Evolutionary conservation across 2,113 vertebrate genomes (phyloP), one percentile per base, ranked within the genome.

Genomic region (Triplophysa dalaica): DNA sequence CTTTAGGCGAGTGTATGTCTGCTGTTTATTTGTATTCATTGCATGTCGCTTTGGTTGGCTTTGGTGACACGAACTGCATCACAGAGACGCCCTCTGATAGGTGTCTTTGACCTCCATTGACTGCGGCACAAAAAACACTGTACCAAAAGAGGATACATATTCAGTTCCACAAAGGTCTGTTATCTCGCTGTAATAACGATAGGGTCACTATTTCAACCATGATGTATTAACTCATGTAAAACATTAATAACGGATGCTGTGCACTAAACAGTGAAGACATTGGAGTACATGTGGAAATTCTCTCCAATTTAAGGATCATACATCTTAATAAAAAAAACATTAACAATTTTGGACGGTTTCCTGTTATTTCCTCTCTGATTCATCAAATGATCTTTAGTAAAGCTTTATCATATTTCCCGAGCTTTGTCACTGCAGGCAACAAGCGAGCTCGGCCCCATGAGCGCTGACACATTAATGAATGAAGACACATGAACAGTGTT

Each of bases 401-500:
- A 11, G 9, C 2, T 45, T 45, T 45, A 45, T 45, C 43, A 45
- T 11, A 58, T 58, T 21, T 21, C 54, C 21, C 8, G 8, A 58
- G 17, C 54, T 21, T 58, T 45, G 43, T 45, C 43, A 45, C 43
- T 12, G 11, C 43, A 45, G 1, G 10, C 8, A 9, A 2, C 43
- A 45, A 45, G 11, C 43, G 9, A 9, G 16, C 50, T 52, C 50
- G 5, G 50, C 50, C 50, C 19, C n/a, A 2, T 58, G n/a, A n/a
- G 41, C 56, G 3, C 43, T 48, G 10, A n/a, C 7, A 17, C 16
- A 76, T 61, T 66, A 52, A 65, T 21, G 11, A 54, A 66, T 52
- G 26, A 54, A 65, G 74, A 65, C 74, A 65, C 45, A 50, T 77
- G 17, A 12, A 14, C 62, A 77, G 21, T 7, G 60, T 63, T 48